Evolutionary conservation across 2,797 vertebrate genomes (phyloP), one percentile per base, ranked within the genome.

Genomic region (Pyrocephalus nanus): DNA sequence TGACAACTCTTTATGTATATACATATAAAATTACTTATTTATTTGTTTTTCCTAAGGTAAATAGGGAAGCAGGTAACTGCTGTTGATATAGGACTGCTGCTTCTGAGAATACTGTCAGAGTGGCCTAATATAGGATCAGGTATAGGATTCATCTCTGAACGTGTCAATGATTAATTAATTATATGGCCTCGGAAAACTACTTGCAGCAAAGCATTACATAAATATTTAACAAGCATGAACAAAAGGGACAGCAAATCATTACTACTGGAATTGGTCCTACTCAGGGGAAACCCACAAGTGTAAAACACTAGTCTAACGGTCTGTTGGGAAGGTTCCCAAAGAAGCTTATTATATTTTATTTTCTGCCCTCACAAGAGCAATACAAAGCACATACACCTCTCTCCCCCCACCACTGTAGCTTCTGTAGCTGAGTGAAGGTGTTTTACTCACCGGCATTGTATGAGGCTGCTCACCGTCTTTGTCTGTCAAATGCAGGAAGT

Each of bases 401-500:
- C 34, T 70, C 38, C 8, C 15, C 23, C 2, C 61, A 65, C 34
- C 27, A 73, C 75, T 23, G 69, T 8, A 86, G 54, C 79, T 75
- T 47, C 60, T 2, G 12, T 32, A 88, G 92, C 67, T 22, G 43
- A 79, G 25, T 16, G 5, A 88, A 84, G 48, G 34, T 61, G 34
- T 61, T 48, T n/a, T 29, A 98, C 98, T 98, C 96, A 99, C 99
- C 42, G 98, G 98, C 79, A 97, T 96, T 82, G 98, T 96, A 70
- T 99, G 99, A 86, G 99, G 99, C 97, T 99, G 99, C 95, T 99
- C 99, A 95, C 99, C 99, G 91, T 99, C 99, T 98, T 98, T 99
- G 97, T 99, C 99, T 19, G 98, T 99, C 76, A 99, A 97, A 82
- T 99, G 99, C 64, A 99, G 98, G 82, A 99, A 99, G 97, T 99